These are phyloP conservation scores for Cecidostiba fungosa DNA, from an alignment of 2,888 invertebrate genomes.

Conservation along the genomic window DNA sequence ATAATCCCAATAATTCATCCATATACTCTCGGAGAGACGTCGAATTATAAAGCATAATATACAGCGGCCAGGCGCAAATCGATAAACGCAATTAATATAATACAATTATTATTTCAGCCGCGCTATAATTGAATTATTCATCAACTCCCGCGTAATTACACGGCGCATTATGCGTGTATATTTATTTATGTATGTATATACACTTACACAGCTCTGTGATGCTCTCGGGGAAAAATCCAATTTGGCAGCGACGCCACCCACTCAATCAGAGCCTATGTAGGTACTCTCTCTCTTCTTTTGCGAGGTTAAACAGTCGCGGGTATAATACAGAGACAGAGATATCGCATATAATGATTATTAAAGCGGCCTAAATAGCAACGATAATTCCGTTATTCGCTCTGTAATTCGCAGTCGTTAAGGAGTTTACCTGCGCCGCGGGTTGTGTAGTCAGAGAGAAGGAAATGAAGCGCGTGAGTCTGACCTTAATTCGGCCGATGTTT, in stretches of 20 bases:
- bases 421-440: background rate
- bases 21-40: background rate
- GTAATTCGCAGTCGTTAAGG: background rate
- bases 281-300: conserved; percentile 8
- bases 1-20: background rate
- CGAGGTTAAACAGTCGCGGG: background rate
- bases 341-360: background rate
- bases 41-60: background rate
- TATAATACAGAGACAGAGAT: too few relatives aligned
- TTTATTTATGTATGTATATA: too few relatives aligned
- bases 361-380: background rate
- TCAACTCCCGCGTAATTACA: conserved; percentile 48
- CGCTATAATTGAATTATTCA: conserved; percentile 56
- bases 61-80: conserved; percentile 10
- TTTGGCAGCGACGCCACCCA: background rate
- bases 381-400: conserved; percentile 14
- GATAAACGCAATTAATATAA: conserved; percentile 60
- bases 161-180: conserved; percentile 9
- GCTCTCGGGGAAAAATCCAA: conserved; percentile 42
- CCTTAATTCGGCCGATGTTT: conserved; percentile 47
- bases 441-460: background rate
- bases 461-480: conserved; percentile 32
- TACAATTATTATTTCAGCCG: conserved; percentile 53
- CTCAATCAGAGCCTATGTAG: conserved; percentile 19
- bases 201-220: too few relatives aligned